Conservation (phyloP, 2,797 vertebrate species). For the Odontamblyopus rebecca region DNA sequence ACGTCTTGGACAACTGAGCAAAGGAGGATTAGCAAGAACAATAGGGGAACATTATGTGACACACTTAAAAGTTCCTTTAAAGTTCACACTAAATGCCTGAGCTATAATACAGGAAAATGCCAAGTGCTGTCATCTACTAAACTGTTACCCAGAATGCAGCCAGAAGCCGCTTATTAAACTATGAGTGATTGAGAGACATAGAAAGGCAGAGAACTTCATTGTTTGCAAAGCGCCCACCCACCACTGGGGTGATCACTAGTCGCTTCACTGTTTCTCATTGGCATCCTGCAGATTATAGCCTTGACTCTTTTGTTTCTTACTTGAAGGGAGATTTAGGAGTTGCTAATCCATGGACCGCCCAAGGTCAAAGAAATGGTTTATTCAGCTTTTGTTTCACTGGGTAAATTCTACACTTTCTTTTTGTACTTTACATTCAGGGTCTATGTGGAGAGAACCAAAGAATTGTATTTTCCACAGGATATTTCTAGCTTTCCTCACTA, state of each 20-base stretch:
- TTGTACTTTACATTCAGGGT: constrained; percentile 3
- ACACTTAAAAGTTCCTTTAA: constrained; percentile 3
- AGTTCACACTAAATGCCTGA: constrained; percentile 4
- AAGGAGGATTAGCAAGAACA: neutral
- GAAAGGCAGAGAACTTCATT: constrained; percentile 24
- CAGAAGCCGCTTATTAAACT: constrained; percentile 13
- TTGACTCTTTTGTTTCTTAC: constrained; percentile 43
- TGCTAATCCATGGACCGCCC: constrained; percentile 51
- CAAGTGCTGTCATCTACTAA: constrained; percentile 13
- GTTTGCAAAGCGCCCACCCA: constrained; percentile 40
- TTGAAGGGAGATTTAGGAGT: constrained; percentile 50
- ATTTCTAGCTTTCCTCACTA: neutral
- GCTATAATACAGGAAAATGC: constrained; percentile 8
- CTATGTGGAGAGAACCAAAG: constrained; percentile 8
- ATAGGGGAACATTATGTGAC: neutral
- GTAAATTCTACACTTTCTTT: constrained; percentile 14
- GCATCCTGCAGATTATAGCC: constrained; percentile 51
- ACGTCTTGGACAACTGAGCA: neutral
- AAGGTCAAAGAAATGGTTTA: constrained; percentile 43
- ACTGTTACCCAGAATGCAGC: constrained; percentile 9
- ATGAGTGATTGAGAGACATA: constrained; percentile 25
- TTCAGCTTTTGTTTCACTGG: constrained; percentile 16
- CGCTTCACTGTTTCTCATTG: constrained; percentile 24
- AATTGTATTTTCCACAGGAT: neutral
- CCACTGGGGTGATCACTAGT: constrained; percentile 22